phyloP scores from a whole-genome alignment of 2,888 invertebrate species.

The Macaria liturata region DNA sequence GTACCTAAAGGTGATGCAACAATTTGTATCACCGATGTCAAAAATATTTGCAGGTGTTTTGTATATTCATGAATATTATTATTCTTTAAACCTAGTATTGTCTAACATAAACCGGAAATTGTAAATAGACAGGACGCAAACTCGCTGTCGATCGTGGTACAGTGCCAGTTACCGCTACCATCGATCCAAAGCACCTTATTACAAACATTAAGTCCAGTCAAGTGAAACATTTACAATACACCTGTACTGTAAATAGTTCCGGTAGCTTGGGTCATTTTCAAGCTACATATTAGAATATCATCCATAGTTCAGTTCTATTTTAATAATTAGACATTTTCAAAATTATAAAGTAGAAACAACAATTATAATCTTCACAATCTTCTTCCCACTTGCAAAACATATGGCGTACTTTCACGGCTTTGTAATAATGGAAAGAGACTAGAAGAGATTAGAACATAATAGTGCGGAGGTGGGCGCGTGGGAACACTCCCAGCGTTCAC shows the following conservation, averaged over 20 bases:
- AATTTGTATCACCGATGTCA: too few species aligned
- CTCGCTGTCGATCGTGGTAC: constrained; percentile 24
- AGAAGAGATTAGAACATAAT: constrained; percentile 81
- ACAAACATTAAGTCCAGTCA: constrained; percentile 2
- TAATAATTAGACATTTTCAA: too few species aligned
- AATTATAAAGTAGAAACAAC: too few species aligned
- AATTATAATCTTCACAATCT: constrained; percentile 29
- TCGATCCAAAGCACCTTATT: constrained; percentile 34
- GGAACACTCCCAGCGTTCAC: constrained; percentile 82
- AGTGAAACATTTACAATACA: constrained; percentile 15
- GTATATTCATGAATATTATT: too few species aligned
- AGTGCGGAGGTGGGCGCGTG: constrained; percentile 81
- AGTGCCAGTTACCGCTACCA: constrained; percentile 44
- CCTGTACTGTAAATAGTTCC: constrained; percentile 1
- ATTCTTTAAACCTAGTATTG: too few species aligned
- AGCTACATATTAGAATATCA: too few species aligned
- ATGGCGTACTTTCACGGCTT: constrained; percentile 76
- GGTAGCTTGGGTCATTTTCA: too few species aligned
- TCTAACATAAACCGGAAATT: constrained; percentile 43
- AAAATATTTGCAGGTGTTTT: too few species aligned
- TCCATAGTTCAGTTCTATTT: too few species aligned
- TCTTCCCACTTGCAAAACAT: constrained; percentile 69
- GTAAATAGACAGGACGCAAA: constrained; percentile 37
- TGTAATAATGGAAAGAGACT: constrained; percentile 79
- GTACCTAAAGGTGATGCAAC: too few species aligned